Percentiles rank a stretch among this genome's conserved stretches.
Conservation (phyloP, 2,113 vertebrate species). For the Aldabrachelys gigantea region DNA sequence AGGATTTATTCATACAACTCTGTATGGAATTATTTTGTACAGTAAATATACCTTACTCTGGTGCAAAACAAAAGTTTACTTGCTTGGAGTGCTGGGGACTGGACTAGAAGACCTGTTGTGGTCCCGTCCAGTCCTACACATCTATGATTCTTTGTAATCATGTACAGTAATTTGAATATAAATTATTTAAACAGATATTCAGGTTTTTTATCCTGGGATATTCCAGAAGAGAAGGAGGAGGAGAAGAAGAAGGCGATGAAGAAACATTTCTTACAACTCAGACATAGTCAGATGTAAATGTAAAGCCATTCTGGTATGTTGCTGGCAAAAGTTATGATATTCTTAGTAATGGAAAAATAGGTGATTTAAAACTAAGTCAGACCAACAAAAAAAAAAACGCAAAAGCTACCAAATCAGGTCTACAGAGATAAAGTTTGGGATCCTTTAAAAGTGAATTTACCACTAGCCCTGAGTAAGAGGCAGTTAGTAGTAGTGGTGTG, state of each 20-base stretch:
- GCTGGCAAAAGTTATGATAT: conserved; percentile 47
- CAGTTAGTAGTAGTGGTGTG: too few species aligned
- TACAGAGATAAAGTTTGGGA: not conserved
- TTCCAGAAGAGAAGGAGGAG: conserved; percentile 17
- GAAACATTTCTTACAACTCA: conserved; percentile 19
- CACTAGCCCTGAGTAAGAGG: too few species aligned
- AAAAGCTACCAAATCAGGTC: conserved; percentile 27
- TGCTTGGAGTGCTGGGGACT: not conserved
- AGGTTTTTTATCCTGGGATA: conserved; percentile 15
- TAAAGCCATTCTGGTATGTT: conserved; percentile 33
- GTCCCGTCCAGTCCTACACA: not conserved
- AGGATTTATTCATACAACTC: not conserved
- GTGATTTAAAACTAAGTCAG: conserved; percentile 23
- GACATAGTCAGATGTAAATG: conserved; percentile 15
- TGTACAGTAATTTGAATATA: not conserved
- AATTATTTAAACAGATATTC: conserved; percentile 37
- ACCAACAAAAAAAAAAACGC: not conserved
- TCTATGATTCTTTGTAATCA: not conserved
- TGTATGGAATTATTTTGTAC: conserved; percentile 19
- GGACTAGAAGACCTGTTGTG: not conserved
- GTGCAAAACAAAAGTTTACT: not conserved
- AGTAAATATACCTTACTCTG: not conserved
- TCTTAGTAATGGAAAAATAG: conserved; percentile 46
- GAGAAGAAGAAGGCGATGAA: not conserved
- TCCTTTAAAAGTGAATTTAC: not conserved